Conservation (phyloP, 1,140 invertebrate genomes). For the Halesus radiatus region DNA sequence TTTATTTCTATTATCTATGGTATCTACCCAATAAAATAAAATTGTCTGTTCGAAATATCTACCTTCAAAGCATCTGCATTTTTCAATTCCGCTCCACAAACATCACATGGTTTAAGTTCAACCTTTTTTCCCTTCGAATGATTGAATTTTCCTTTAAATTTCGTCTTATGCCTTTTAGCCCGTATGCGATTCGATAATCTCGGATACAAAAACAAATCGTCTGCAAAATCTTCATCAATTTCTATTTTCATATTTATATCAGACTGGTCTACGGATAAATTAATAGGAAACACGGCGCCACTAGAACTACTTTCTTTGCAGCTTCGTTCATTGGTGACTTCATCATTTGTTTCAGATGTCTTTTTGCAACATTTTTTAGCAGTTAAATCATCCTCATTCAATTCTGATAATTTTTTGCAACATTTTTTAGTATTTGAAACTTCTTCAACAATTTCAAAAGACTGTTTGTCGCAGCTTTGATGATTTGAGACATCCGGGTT, state of each 20-base stretch:
- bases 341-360: neutral
- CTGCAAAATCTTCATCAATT: neutral
- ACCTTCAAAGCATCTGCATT: slow-evolving; percentile 2
- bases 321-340: neutral
- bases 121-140: neutral
- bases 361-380: neutral
- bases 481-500: too few relatives aligned
- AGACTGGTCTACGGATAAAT: neutral
- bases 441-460: too few relatives aligned
- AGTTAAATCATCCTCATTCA: neutral
- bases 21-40: neutral
- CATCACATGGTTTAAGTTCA: neutral
- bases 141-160: neutral
- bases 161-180: neutral
- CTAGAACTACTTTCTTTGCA: neutral
- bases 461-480: too few relatives aligned
- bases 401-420: neutral
- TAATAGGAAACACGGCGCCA: neutral
- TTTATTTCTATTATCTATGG: too few relatives aligned
- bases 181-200: neutral
- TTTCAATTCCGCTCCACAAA: slow-evolving; percentile 19
- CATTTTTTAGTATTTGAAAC: neutral
- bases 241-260: neutral
- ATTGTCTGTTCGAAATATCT: neutral
- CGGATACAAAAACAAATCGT: slow-evolving; percentile 13